Conservation (phyloP, 2,113 vertebrate genomes). For the Dolichotis patagonum region DNA sequence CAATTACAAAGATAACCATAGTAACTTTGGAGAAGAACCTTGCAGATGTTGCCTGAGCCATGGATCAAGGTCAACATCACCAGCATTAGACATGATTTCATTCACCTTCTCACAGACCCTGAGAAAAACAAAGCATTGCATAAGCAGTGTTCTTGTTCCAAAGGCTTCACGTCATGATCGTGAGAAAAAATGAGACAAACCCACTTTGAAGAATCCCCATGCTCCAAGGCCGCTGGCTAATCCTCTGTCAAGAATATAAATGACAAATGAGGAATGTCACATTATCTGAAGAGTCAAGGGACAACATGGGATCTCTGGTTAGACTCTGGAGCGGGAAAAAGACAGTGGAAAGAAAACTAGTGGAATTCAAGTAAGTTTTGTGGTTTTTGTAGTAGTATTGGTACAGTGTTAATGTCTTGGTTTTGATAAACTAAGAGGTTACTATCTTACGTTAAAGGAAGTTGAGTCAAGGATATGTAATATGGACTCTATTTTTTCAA, state of each 20-base stretch:
- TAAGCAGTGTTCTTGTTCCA: not conserved
- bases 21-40: not conserved
- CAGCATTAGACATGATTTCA: not conserved
- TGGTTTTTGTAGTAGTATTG: not conserved
- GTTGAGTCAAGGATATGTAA: too few species aligned
- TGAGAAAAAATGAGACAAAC: not conserved
- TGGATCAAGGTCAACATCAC: not conserved
- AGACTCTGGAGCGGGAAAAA: not conserved
- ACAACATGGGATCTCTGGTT: too few species aligned
- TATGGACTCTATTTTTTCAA: not conserved
- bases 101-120: not conserved
- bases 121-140: not conserved
- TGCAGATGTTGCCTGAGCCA: not conserved
- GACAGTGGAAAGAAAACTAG: not conserved
- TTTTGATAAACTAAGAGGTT: constrained; percentile 18
- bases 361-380: not conserved
- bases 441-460: not conserved
- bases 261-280: not conserved
- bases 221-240: not conserved
- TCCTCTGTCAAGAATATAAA: not conserved
- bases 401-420: not conserved
- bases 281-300: not conserved
- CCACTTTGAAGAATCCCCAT: not conserved
- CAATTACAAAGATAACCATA: not conserved
- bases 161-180: not conserved